Evolutionary conservation across 2,797 vertebrate species (phyloP).

Genomic region (Epinephelus awoara): DNA sequence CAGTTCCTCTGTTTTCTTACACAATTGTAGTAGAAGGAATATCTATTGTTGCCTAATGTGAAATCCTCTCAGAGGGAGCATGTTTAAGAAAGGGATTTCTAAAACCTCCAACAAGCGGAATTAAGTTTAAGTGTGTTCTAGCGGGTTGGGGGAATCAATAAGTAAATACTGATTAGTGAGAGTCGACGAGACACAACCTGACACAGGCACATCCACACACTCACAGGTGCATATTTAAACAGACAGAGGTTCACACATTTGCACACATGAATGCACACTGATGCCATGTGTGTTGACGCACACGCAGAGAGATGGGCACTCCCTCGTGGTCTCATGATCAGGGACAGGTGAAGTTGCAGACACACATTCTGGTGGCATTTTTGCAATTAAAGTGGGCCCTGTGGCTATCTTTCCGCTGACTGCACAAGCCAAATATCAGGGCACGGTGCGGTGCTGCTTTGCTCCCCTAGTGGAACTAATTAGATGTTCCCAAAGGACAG

Average conservation of each 20-base stretch:
- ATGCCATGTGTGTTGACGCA: slow-evolving; percentile 34
- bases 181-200: slow-evolving; percentile 34
- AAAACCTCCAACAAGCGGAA: slow-evolving; percentile 23
- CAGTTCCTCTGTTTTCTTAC: background rate
- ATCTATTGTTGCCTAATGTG: slow-evolving; percentile 1
- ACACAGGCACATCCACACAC: slow-evolving; percentile 27
- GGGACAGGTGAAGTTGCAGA: slow-evolving; percentile 78
- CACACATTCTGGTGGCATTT: slow-evolving; percentile 80
- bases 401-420: slow-evolving; percentile 84
- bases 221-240: slow-evolving; percentile 49
- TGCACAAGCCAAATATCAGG: slow-evolving; percentile 87
- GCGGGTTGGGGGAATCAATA: slow-evolving; percentile 46
- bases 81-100: background rate
- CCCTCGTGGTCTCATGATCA: slow-evolving; percentile 72
- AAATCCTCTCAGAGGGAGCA: background rate
- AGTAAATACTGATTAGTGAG: slow-evolving; percentile 48
- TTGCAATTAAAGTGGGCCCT: slow-evolving; percentile 84
- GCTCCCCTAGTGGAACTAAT: slow-evolving; percentile 87
- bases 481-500: slow-evolving; percentile 85
- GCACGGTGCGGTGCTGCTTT: slow-evolving; percentile 76
- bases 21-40: background rate
- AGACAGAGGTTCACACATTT: slow-evolving; percentile 50
- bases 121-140: slow-evolving; percentile 41
- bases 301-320: slow-evolving; percentile 43
- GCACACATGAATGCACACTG: slow-evolving; percentile 49